Conservation (phyloP, 2,797 vertebrate species). For the Mionectes olivaceus region DNA sequence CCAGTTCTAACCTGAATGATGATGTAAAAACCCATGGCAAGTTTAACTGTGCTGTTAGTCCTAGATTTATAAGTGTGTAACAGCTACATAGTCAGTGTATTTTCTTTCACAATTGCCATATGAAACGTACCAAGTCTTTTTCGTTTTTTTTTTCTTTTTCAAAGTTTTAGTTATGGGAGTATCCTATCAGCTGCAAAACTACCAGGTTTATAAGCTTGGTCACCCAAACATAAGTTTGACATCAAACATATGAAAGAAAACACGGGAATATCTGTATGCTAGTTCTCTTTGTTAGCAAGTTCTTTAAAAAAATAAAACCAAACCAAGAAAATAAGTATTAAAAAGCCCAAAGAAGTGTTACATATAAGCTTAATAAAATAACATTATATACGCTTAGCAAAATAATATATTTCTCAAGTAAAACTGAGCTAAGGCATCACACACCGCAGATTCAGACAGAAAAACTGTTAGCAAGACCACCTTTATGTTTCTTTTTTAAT, state of each 20-base stretch:
- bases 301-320: neutral
- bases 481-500: neutral
- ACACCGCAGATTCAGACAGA: neutral
- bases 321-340: neutral
- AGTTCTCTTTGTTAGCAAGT: neutral
- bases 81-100: neutral
- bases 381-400: neutral
- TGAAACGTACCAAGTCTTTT: neutral
- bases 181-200: neutral
- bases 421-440: neutral
- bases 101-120: neutral
- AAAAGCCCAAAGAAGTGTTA: neutral
- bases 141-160: neutral
- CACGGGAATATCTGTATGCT: neutral
- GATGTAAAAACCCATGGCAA: neutral
- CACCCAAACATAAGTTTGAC: neutral
- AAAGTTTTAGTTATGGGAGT: neutral
- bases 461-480: neutral
- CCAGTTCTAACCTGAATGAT: neutral
- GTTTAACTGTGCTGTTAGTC: neutral
- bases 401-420: neutral
- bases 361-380: neutral
- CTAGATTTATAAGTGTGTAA: neutral
- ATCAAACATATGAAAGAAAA: neutral
- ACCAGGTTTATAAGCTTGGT: neutral